A percentile compares a stretch with the other conserved stretches of the same genome.
Conservation (phyloP, 2,797 vertebrate genomes). For the Sparidentex hasta region DNA sequence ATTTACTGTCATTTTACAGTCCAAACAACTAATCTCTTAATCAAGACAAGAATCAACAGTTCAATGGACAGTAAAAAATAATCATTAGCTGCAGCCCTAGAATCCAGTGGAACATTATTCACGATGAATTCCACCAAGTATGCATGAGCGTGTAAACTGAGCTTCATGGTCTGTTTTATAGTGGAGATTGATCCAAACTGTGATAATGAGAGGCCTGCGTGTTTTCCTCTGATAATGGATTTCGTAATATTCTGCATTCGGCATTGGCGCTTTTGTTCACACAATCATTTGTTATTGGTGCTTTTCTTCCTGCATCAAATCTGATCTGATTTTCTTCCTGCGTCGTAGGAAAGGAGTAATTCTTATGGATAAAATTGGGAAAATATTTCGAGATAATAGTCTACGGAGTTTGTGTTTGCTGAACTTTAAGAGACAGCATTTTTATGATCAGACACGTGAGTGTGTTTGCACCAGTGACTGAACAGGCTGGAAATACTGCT, state of each 20-base stretch:
- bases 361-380: background rate
- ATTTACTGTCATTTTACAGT: too few species aligned
- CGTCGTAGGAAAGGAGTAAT: background rate
- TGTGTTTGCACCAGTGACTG: constrained; percentile 2
- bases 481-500: constrained; percentile 24
- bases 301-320: too few species aligned
- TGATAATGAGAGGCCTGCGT: background rate
- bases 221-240: background rate
- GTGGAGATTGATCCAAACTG: background rate
- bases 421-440: background rate
- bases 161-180: background rate
- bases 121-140: background rate
- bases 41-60: too few species aligned
- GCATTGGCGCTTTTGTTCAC: background rate
- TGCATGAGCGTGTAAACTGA: background rate
- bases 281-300: constrained; percentile 2
- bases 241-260: constrained; percentile 1
- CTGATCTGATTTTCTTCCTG: too few species aligned
- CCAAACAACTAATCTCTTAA: too few species aligned
- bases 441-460: background rate
- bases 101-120: background rate
- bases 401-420: background rate
- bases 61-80: too few species aligned
- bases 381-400: background rate
- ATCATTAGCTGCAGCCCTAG: too few species aligned